Evolutionary conservation across 2,113 vertebrate genomes (phyloP), one percentile per base, ranked within the genome.

Genomic region (Paraplagusia blochii): DNA sequence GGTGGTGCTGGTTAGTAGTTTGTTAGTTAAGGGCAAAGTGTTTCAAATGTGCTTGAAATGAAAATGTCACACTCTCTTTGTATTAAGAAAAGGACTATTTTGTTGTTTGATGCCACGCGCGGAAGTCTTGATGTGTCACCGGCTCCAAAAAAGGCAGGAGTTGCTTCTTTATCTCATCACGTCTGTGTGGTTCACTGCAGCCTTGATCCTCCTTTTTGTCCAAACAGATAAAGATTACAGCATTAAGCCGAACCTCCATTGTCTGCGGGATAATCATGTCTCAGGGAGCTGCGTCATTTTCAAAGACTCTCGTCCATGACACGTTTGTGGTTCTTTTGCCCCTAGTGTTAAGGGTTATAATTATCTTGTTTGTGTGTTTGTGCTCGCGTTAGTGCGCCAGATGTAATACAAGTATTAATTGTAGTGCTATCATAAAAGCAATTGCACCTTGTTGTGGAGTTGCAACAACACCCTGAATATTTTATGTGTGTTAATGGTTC

Each of bases 201-300:
- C 58, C 79, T 67, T 86, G 84, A 85, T 85, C 81, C 84, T 86
- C 72, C 81, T 4, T 80, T 81, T 63, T 87, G 70, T 84, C 85
- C 85, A 86, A 78, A 73, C 80, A 85, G 81, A 84, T 74, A 68
- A 82, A 81, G 85, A 87, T 88, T 88, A 88, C 58, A 65, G 55
- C 51, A 38, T n/a, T 53, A 80, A 82, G 72, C 80, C 54, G 82
- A 77, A 60, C 82, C 85, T 82, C 55, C 71, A 62, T 80, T 71
- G 53, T 63, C 85, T 85, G 65, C 69, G 63, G 76, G 70, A 83
- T 84, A 44, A 74, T 88, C 76, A 72, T 80, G 68, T 77, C 76
- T 69, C 58, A 58, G 64, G 64, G 64, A 70, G 63, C 65, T 13
- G 45, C 69, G 60, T 57, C 79, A 64, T 80, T 86, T 70, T 77